Evolutionary conservation across 1,140 invertebrate species (phyloP), one percentile per base, ranked within the genome.

Genomic region (Drosophila ogumai): DNA sequence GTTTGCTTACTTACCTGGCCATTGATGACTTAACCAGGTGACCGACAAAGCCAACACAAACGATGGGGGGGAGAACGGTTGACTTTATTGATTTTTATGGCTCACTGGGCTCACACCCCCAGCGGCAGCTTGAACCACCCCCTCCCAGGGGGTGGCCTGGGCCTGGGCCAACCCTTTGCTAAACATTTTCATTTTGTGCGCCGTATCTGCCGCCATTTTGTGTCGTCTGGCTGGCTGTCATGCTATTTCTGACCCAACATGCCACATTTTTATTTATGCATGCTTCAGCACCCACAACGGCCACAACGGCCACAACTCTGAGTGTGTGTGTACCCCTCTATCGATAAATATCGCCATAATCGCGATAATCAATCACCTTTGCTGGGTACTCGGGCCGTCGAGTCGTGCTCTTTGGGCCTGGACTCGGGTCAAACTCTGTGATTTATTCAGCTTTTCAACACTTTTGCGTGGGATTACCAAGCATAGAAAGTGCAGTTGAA

Each of bases 221-320:
- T 72, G 63, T 74, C 71, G 63, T 55, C 52, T 49, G 49, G 31
- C 40, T 88, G 74, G 88, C 78, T 81, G 84, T 88, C 84, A 87
- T 81, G 84, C 84, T 87, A 87, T 87, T 87, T 88, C 80, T 82
- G 84, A 88, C 84, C 84, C 84, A 88, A 84, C 80, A 88, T 88
- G 84, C 80, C 84, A 84, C 84, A 84, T 78, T 87, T 84, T 84
- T 88, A 88, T 87, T 88, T 88, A 87, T 87, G 84, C 84, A 84
- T 88, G 80, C 63, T 55, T 47, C 58, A 43, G 34, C 74, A 58
- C 74, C 74, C 75, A 17, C 22, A 22, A 22, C 22, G 22, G 19
- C 19, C 19, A 22, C 19, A 22, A 22, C 25, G 25, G 25, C 58
- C 49, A 54, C 59, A 67, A 52, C 31, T 40, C 25, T 28, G 25